Evolutionary conservation across 2,113 vertebrate genomes (phyloP).

Genomic region (Pan paniscus): DNA sequence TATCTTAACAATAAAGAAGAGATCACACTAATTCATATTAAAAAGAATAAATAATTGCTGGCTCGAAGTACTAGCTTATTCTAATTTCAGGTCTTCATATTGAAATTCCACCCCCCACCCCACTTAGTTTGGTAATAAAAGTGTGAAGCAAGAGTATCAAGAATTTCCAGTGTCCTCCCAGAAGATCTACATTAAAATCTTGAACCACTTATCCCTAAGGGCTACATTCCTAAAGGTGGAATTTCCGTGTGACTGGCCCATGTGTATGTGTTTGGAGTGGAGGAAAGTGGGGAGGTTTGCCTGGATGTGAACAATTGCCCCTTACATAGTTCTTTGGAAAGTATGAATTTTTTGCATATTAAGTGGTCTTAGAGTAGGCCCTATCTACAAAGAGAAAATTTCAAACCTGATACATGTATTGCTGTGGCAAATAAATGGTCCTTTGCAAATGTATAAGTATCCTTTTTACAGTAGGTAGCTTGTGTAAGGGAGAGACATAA

Average conservation of each 20-base stretch:
- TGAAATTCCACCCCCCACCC: neutral
- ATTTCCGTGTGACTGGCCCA: conserved; percentile 42
- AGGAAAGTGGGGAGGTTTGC: neutral
- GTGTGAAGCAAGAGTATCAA: neutral
- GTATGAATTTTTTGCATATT: conserved; percentile 66
- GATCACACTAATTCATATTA: neutral
- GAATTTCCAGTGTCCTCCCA: conserved; percentile 28
- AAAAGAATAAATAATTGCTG: neutral
- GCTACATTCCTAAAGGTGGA: conserved; percentile 46
- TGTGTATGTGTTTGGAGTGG: conserved; percentile 35
- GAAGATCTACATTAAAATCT: conserved; percentile 30
- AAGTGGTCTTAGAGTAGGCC: conserved; percentile 54
- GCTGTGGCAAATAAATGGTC: conserved; percentile 26
- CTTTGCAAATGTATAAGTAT: conserved; percentile 42
- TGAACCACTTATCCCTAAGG: conserved; percentile 52
- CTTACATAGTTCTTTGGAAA: conserved; percentile 71
- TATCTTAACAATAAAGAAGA: conserved; percentile 9
- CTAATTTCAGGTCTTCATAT: neutral
- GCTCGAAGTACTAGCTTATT: neutral
- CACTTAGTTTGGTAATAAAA: conserved; percentile 15
- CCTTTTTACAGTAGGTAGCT: conserved; percentile 43
- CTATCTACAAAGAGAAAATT: conserved; percentile 68
- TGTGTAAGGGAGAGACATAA: conserved; percentile 28
- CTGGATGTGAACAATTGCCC: conserved; percentile 62
- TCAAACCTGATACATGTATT: conserved; percentile 62